Evolutionary conservation across 92 coral and sea anemone genomes (phyloP).

Genomic region (Palythoa grandis): DNA sequence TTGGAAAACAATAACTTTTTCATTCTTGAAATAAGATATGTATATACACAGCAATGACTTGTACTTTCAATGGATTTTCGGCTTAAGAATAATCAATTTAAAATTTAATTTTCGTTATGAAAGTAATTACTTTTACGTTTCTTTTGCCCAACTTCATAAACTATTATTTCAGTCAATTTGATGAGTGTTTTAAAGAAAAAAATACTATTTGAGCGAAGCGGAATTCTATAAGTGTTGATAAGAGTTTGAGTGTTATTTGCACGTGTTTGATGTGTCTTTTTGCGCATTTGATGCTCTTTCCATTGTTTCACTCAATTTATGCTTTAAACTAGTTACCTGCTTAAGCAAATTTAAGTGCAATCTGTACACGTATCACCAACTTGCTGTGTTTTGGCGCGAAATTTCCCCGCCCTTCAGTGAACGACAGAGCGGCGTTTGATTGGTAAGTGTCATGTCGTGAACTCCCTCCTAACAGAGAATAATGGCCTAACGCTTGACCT

Average conservation of each 20-base stretch:
- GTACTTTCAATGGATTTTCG: neutral
- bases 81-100: neutral
- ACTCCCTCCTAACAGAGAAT: too few species aligned
- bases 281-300: too few species aligned
- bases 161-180: neutral
- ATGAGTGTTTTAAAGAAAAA: neutral
- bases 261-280: neutral
- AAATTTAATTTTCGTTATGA: neutral
- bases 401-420: neutral
- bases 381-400: neutral
- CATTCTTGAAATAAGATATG: neutral
- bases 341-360: neutral
- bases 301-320: too few species aligned
- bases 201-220: neutral
- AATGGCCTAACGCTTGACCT: too few species aligned
- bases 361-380: neutral
- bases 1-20: neutral
- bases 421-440: neutral
- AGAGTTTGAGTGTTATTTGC: neutral
- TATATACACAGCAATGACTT: neutral
- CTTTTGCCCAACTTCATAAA: neutral
- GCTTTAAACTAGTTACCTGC: too few species aligned
- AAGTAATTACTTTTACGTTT: neutral
- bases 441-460: neutral
- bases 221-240: neutral